Evolutionary conservation across 2,888 invertebrate genomes (phyloP).

Genomic region (Dastarcus helophoroides): DNA sequence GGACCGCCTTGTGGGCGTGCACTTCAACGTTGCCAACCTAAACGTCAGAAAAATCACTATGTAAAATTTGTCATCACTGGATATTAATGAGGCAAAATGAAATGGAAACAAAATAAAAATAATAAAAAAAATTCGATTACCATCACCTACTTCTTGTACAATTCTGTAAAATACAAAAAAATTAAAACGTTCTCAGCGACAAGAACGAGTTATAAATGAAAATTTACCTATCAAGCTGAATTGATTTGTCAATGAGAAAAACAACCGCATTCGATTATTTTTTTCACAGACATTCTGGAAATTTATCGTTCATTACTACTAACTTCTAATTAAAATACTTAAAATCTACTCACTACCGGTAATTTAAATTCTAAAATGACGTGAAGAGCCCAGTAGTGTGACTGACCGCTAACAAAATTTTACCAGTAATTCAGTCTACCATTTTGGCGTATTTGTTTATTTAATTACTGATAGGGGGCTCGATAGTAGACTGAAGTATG

Average conservation of each 20-base stretch:
- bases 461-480: conserved; percentile 4
- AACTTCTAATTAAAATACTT: conserved; percentile 21
- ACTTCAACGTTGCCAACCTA: conserved; percentile 60
- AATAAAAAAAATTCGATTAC: conserved; percentile 28
- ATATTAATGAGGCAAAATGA: not conserved
- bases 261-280: conserved; percentile 1
- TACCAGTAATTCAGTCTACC: not conserved
- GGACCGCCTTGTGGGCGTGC: conserved; percentile 65
- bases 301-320: conserved; percentile 9
- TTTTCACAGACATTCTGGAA: conserved; percentile 5
- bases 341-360: conserved; percentile 39
- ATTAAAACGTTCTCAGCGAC: conserved; percentile 32
- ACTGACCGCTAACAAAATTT: conserved; percentile 33
- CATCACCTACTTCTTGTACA: conserved; percentile 28
- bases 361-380: conserved; percentile 33
- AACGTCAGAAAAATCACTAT: conserved; percentile 16
- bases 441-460: not conserved
- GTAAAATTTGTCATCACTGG: conserved; percentile 7
- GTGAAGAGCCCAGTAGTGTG: conserved; percentile 37
- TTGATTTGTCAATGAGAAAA: not conserved
- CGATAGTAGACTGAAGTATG: conserved; percentile 23
- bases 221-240: conserved; percentile 18
- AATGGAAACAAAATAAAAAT: conserved; percentile 13
- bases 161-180: conserved; percentile 37
- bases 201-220: conserved; percentile 16